Evolutionary conservation across 1,140 invertebrate species (phyloP).

Genomic region (Agrypnia vestita): DNA sequence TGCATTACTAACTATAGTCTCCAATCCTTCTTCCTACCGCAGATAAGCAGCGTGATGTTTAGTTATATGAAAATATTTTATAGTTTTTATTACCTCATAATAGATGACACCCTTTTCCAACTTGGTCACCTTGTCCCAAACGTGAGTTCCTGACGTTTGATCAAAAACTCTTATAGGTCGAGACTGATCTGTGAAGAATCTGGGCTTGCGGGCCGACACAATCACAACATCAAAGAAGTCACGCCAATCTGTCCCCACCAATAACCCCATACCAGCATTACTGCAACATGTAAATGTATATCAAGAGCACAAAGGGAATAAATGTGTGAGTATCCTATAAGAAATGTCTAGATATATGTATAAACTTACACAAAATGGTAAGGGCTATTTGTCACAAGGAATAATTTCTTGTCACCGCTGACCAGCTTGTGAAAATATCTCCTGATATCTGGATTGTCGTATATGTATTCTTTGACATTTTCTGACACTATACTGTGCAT

Average conservation of each 20-base stretch:
- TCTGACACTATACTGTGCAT: constrained; percentile 91
- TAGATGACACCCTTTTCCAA: constrained; percentile 93
- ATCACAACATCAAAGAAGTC: constrained; percentile 96
- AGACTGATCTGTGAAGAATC: constrained; percentile 94
- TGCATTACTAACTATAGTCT: too few relatives aligned
- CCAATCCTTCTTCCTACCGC: too few relatives aligned
- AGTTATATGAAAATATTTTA: too few relatives aligned
- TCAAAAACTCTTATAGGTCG: constrained; percentile 93
- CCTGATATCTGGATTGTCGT: constrained; percentile 83
- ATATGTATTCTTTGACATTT: constrained; percentile 86
- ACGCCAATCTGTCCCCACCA: constrained; percentile 92
- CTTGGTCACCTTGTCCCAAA: constrained; percentile 92
- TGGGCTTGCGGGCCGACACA: constrained; percentile 95
- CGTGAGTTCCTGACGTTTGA: constrained; percentile 83
- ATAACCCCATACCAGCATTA: constrained; percentile 91
- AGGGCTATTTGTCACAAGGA: constrained; percentile 97
- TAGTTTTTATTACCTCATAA: constrained; percentile 84
- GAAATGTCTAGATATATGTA: neutral
- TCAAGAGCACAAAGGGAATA: neutral
- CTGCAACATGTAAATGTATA: constrained; percentile 72
- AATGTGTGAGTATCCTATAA: neutral
- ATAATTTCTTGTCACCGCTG: constrained; percentile 88
- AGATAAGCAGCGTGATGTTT: too few relatives aligned
- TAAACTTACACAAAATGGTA: constrained; percentile 98
- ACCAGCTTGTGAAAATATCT: constrained; percentile 85